These are phyloP conservation scores for Boulengerochromis microlepis DNA, from an alignment of 2,113 vertebrate species.

Conservation along the genomic window DNA sequence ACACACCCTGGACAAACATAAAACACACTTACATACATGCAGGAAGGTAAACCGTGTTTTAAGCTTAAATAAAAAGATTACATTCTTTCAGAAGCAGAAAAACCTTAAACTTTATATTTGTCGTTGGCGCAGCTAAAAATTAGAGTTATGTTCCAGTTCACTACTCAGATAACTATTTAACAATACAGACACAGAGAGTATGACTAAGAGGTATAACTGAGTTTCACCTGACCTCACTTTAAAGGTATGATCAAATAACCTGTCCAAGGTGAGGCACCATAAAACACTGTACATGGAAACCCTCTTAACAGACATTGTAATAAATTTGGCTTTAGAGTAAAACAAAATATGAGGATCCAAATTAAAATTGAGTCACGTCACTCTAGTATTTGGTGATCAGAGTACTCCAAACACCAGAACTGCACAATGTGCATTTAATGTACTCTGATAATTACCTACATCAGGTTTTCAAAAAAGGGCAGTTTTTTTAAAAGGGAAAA, in stretches of 20 bases:
- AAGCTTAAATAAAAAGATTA: not conserved
- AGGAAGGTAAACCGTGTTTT: not conserved
- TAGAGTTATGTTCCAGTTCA: not conserved
- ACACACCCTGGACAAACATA: conserved; percentile 39
- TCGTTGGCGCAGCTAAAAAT: not conserved
- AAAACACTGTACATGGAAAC: not conserved
- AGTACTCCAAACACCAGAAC: not conserved
- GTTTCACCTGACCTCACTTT: conserved; percentile 16
- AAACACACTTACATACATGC: not conserved
- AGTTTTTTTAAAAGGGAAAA: not conserved
- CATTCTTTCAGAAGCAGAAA: not conserved
- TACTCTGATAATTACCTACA: not conserved
- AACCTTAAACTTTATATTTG: not conserved
- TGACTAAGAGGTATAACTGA: not conserved
- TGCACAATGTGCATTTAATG: not conserved
- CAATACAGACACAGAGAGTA: not conserved
- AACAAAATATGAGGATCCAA: not conserved
- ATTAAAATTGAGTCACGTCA: not conserved
- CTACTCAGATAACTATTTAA: not conserved
- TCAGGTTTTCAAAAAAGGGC: not conserved
- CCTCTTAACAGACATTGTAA: not conserved
- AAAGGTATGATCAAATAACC: conserved; percentile 24
- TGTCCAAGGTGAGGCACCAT: not conserved
- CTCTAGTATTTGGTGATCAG: not conserved
- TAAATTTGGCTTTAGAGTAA: not conserved